A percentile compares a stretch with the other conserved stretches of the same genome.
phyloP scores from a whole-genome alignment of 1,140 invertebrate species.

The Euura saliciscinereae region DNA sequence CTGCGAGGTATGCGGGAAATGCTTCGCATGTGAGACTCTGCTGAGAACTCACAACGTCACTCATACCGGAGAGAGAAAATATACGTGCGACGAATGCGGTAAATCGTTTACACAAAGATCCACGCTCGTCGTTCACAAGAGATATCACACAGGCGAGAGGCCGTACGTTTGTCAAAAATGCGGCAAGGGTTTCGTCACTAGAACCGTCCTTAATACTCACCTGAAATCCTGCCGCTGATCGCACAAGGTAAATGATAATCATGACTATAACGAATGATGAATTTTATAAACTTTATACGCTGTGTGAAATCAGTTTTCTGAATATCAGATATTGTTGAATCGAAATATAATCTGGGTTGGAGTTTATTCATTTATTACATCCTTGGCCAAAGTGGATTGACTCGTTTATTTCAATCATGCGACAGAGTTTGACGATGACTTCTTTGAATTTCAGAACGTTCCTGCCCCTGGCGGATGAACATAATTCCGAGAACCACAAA shows the following conservation, averaged over 20 bases:
- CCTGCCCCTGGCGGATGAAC: background rate
- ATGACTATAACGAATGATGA: background rate
- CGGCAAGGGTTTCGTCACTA: constrained; percentile 68
- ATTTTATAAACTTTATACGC: no score
- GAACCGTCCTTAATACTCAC: constrained; percentile 68
- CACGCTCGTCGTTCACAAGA: constrained; percentile 75
- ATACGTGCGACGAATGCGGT: constrained; percentile 71
- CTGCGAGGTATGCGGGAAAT: constrained; percentile 68
- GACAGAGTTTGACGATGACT: background rate
- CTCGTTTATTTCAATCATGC: background rate
- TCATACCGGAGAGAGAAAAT: constrained; percentile 71
- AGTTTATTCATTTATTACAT: no score
- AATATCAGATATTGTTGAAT: no score
- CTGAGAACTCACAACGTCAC: constrained; percentile 68
- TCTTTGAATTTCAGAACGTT: background rate
- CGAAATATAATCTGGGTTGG: no score
- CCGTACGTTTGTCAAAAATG: constrained; percentile 77
- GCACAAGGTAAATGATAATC: background rate
- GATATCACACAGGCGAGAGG: constrained; percentile 78
- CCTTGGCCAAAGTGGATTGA: no score
- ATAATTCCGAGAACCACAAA: background rate
- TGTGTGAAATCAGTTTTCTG: no score
- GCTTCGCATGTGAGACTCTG: constrained; percentile 69
- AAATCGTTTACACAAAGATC: constrained; percentile 82
- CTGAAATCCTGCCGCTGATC: constrained; percentile 54